Conservation (phyloP, 2,797 vertebrate genomes). For the Sitta carolinensis region DNA sequence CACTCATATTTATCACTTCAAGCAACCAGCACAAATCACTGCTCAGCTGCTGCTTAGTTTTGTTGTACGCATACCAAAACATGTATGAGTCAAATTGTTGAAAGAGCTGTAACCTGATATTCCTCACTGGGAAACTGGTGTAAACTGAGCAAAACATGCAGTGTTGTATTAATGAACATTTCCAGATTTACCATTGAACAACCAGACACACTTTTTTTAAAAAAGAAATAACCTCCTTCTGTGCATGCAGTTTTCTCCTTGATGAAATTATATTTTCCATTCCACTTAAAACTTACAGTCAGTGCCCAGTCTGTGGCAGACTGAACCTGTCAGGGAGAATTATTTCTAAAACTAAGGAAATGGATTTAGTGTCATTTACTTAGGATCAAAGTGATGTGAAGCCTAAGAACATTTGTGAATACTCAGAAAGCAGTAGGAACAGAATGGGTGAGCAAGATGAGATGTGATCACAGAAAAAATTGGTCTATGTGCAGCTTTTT, state of each 20-base stretch:
- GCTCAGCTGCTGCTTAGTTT: background rate
- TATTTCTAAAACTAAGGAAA: constrained; percentile 32
- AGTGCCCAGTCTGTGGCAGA: background rate
- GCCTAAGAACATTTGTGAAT: background rate
- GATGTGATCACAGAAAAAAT: background rate
- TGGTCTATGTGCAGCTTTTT: background rate
- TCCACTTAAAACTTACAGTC: background rate
- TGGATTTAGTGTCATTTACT: constrained; percentile 1
- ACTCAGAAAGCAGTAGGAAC: background rate
- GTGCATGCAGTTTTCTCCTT: background rate
- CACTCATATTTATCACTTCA: background rate
- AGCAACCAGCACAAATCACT: background rate
- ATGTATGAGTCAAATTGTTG: background rate
- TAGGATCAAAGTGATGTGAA: constrained; percentile 4
- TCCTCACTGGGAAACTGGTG: background rate
- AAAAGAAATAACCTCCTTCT: background rate
- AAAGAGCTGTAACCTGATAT: background rate
- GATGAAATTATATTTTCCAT: constrained; percentile 3
- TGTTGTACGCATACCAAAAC: background rate
- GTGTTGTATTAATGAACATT: background rate
- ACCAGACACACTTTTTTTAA: background rate
- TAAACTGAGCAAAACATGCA: background rate
- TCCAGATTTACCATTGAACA: background rate
- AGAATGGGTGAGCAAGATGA: background rate
- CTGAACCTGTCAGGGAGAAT: background rate